A percentile compares a stretch with the other conserved stretches of the same genome.
These are phyloP conservation scores for Motacilla tschutschensis DNA, from an alignment of 2,113 vertebrate species.

Conservation along the genomic window DNA sequence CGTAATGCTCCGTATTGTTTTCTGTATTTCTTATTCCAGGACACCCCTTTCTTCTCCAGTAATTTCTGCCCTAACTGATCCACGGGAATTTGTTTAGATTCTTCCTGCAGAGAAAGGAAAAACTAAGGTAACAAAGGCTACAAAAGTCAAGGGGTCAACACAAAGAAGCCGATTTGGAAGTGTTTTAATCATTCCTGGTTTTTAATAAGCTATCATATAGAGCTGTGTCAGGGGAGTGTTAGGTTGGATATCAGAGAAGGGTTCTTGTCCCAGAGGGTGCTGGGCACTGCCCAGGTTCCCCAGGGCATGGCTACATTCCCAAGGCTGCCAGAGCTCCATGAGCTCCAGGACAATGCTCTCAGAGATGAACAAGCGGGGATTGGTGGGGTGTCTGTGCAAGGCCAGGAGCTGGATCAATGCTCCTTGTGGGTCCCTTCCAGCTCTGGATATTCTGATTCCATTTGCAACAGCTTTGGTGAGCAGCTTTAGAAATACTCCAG, in stretches of 20 bases:
- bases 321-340: neutral
- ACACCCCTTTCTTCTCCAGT: conserved; percentile 83
- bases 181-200: neutral
- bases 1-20: conserved; percentile 85
- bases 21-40: conserved; percentile 92
- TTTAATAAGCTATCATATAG: neutral
- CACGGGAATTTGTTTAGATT: conserved; percentile 63
- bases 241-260: neutral
- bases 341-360: accelerated
- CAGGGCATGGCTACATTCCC: neutral
- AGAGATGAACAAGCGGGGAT: neutral
- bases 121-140: neutral
- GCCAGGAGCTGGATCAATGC: neutral
- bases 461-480: neutral
- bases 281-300: neutral
- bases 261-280: neutral
- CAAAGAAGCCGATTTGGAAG: neutral
- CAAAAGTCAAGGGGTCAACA: neutral
- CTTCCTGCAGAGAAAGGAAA: conserved; percentile 56
- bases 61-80: conserved; percentile 92
- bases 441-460: neutral
- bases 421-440: neutral
- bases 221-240: neutral
- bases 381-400: neutral
- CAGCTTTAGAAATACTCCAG: neutral